Conservation (phyloP, 2,113 vertebrate genomes). For the Varanus salvator region DNA sequence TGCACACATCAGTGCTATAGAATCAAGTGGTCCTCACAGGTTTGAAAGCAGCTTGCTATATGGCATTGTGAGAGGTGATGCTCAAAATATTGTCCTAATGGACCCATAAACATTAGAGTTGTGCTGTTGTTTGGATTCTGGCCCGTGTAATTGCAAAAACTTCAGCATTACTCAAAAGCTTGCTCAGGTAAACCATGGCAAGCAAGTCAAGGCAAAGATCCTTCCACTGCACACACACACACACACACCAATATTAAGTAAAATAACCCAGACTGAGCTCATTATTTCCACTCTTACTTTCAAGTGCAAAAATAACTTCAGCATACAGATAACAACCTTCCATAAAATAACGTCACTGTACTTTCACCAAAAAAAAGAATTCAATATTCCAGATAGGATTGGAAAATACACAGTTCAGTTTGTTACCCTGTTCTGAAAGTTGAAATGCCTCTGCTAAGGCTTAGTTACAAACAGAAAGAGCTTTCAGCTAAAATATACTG, state of each 20-base stretch:
- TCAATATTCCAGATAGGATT: background rate
- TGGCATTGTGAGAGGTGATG: background rate
- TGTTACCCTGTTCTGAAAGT: too few species aligned
- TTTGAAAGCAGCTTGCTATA: background rate
- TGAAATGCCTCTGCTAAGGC: too few species aligned
- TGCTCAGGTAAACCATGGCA: background rate
- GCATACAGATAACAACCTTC: background rate
- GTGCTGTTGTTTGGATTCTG: background rate
- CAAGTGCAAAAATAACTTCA: background rate
- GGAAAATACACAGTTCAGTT: background rate
- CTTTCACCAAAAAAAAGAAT: background rate
- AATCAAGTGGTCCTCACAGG: background rate
- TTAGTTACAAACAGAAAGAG: too few species aligned
- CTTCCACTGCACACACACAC: too few species aligned
- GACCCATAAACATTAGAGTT: background rate
- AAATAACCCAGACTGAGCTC: background rate
- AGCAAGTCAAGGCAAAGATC: background rate
- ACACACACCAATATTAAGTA: background rate
- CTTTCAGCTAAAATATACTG: too few species aligned
- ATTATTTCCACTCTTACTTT: background rate
- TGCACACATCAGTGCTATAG: background rate
- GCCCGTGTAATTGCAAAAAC: background rate
- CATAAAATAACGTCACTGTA: background rate
- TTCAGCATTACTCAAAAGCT: background rate
- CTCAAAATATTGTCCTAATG: background rate